Evolutionary conservation across 2,888 invertebrate species (phyloP), one percentile per base, ranked within the genome.

Genomic region (Macaria liturata): DNA sequence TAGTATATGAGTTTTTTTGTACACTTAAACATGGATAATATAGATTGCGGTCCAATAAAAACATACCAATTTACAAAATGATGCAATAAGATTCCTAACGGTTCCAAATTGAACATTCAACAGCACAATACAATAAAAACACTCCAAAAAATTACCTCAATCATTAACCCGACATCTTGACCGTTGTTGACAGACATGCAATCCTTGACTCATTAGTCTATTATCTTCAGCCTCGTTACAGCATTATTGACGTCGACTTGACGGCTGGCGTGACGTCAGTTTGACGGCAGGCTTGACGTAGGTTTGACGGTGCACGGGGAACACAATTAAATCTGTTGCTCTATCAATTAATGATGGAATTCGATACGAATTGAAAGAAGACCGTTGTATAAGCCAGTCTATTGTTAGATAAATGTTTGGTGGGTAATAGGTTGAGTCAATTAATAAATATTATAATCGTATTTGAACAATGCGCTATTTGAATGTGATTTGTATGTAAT

Each of bases 281-380:
- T 61, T 62, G 64, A 62, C 65, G 61, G 73, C 67, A 62, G 61
- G 62, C 59, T 49, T 54, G 61, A 56, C 60, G 43, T 8, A 8
- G 34, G 68, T 61, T 63, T 71, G 79, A 74, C 66, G 71, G 69
- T 68, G 71, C 62, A 68, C 76, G 76, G 72, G 72, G 71, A 68
- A 66, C 69, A 68, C 74, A 74, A 76, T 76, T 74, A 76, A 75
- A 75, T 74, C 74, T 71, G 65, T 67, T 66, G 66, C 71, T 74
- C 69, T 70, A 74, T 78, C 78, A 78, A 78, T 78, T 76, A 70
- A 66, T 65, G 65, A 59, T 64, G 79, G 70, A 76, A 78, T 75
- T 75, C 61, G 73, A 76, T 78, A 74, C 67, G 69, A 53, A 53
- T 60, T 71, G 64, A 39, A 34, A 51, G 47, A 57, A 46, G 47